Base-by-base conservation (phyloP, 2,797 vertebrate species). In the Lepilemur ruficaudatus region DNA sequence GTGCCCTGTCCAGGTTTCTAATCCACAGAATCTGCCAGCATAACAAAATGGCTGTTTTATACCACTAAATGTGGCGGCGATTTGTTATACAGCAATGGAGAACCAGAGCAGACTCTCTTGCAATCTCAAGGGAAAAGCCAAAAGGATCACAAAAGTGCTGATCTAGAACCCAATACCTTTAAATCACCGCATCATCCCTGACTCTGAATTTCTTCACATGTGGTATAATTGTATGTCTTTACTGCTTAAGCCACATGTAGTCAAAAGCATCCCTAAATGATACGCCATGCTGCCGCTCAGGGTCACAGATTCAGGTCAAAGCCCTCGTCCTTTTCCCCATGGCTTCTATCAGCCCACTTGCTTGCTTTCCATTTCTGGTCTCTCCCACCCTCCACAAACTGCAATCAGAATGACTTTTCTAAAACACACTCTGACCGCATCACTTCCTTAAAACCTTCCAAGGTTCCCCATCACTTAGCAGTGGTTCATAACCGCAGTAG, bases 391-490 rank as follows among this genome's bases (percentile, higher is more conserved):
- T 89, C 67, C 38, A 78, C 28, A 35, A 65, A 28, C 38, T 43
- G 18, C 80, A 57, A 28, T 32, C 43, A 30, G 30, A 63, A 23
- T 2, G 18, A 69, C 48, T 65, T 78, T 46, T 75, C 92, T 70
- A 32, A 76, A 75, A 79, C 23, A 80, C 30, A 84, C 20, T n/a
- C 41, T 14, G 46, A 83, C 8, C 9, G 41, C 75, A 50, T 52
- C 41, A n/a, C 15, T 82, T 94, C n/a, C 46, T 89, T 69, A 88
- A 61, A 30, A 72, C 17, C 50, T 75, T 85, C 76, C 55, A 59
- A 69, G 25, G 9, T 20, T 61, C 25, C 14, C 48, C 61, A 18
- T 20, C 50, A 52, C 65, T 55, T 9, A 4, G 30, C n/a, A 83
- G 48, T 13, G 4, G 59, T 38, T 41, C 20, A 17, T 23, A 28